Evolutionary conservation across 2,113 vertebrate species (phyloP).

Genomic region (Nibea albiflora): DNA sequence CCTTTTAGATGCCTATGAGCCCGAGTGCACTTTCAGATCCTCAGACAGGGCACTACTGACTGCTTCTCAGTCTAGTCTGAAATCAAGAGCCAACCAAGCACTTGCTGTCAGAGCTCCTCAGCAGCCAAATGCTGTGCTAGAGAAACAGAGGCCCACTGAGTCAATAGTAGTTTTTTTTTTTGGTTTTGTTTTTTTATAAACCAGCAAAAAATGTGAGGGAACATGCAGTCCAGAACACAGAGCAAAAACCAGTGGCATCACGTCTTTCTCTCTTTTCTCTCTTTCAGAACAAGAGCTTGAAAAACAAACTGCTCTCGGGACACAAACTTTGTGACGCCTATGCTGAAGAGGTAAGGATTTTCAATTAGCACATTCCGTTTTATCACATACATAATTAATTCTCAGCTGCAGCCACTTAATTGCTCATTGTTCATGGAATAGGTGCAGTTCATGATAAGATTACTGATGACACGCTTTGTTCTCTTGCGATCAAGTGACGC

Average conservation of each 20-base stretch:
- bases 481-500: neutral
- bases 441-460: neutral
- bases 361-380: constrained; percentile 23
- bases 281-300: constrained; percentile 97
- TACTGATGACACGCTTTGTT: neutral
- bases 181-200: constrained; percentile 4
- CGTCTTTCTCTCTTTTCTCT: constrained; percentile 38
- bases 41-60: constrained; percentile 40
- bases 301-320: constrained; percentile 96
- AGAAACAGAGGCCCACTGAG: constrained; percentile 27
- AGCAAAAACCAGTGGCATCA: constrained; percentile 22
- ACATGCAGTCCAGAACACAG: neutral
- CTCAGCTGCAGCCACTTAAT: constrained; percentile 3
- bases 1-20: constrained; percentile 40
- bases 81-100: constrained; percentile 37
- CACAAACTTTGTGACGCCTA: constrained; percentile 96
- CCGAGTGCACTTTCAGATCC: constrained; percentile 32
- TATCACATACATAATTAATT: constrained; percentile 21
- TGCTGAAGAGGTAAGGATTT: constrained; percentile 92
- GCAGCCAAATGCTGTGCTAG: constrained; percentile 18
- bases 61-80: constrained; percentile 37
- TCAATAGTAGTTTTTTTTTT: neutral
- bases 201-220: constrained; percentile 5
- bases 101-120: constrained; percentile 31
- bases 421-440: constrained; percentile 18